A percentile compares a stretch with the other conserved stretches of the same genome.
These are phyloP conservation scores for Zaprionus vittiger DNA, from an alignment of 1,140 invertebrate genomes.

Conservation along the genomic window DNA sequence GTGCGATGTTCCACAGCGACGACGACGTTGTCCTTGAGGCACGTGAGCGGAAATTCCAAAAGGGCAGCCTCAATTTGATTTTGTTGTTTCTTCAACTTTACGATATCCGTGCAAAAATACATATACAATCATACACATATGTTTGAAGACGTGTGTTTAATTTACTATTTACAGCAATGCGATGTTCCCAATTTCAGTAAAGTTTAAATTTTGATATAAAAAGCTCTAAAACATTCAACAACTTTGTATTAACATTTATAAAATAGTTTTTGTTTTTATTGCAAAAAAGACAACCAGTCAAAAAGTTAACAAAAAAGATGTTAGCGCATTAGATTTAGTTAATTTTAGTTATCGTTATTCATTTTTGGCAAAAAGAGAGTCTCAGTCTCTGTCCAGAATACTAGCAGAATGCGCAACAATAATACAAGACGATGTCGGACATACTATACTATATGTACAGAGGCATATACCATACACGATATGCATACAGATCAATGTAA, in stretches of 20 bases:
- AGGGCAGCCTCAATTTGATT: conserved; percentile 26
- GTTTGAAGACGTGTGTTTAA: conserved; percentile 3
- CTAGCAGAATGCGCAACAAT: conserved; percentile 22
- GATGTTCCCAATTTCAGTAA: neutral
- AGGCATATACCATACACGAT: neutral
- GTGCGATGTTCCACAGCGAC: conserved; percentile 34
- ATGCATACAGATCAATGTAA: conserved; percentile 16
- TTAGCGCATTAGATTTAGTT: conserved; percentile 13
- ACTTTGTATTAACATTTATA: neutral
- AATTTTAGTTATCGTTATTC: conserved; percentile 16
- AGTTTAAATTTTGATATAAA: conserved; percentile 3
- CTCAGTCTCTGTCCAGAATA: conserved; percentile 35
- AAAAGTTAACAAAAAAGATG: conserved; percentile 49
- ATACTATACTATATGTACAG: neutral
- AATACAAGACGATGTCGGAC: conserved; percentile 29
- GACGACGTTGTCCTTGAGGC: conserved; percentile 29
- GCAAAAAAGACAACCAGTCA: conserved; percentile 41
- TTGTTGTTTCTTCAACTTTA: conserved; percentile 23
- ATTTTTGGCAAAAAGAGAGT: conserved; percentile 45
- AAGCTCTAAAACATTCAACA: neutral
- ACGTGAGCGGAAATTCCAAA: conserved; percentile 45
- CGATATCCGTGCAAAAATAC: neutral
- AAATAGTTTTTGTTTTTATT: conserved; percentile 45
- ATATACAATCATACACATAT: neutral
- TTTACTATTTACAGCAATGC: neutral